phyloP scores from a whole-genome alignment of 2,113 vertebrate genomes.

The Lynx canadensis region DNA sequence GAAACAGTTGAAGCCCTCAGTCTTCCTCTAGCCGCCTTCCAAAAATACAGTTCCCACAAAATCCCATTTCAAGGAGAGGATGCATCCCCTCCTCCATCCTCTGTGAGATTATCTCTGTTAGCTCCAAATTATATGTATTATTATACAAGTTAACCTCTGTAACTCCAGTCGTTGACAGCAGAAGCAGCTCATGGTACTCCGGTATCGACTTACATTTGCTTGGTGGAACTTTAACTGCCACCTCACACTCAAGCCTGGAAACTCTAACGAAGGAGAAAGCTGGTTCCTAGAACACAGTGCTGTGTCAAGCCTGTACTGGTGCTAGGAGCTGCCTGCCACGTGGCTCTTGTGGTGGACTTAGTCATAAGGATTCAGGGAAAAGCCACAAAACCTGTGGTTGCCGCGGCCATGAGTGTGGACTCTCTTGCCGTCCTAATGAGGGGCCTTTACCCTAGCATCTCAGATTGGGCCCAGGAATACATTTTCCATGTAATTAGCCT shows the following conservation, averaged over 20 bases:
- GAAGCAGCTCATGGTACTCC: not conserved
- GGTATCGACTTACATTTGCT: not conserved
- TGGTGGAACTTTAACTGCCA: not conserved
- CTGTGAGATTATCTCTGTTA: not conserved
- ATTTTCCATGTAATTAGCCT: not conserved
- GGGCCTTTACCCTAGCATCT: not conserved
- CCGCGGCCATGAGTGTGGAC: too few relatives aligned
- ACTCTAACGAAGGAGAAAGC: not conserved
- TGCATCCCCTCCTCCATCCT: not conserved
- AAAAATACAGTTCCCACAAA: not conserved
- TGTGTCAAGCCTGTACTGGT: not conserved
- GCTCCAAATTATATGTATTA: not conserved
- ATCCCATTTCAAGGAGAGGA: not conserved
- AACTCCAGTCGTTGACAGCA: not conserved
- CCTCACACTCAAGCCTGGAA: not conserved
- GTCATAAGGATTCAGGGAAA: not conserved
- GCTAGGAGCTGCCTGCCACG: not conserved
- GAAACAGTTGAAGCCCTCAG: not conserved
- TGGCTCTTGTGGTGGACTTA: not conserved
- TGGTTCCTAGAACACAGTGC: not conserved
- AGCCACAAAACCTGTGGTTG: not conserved
- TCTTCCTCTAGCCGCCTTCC: not conserved
- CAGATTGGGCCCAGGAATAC: not conserved
- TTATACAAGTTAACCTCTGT: not conserved
- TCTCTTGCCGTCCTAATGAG: not conserved